Evolutionary conservation across 2,797 vertebrate species (phyloP), one percentile per base, ranked within the genome.

Genomic region (Cirrhinus molitorella): DNA sequence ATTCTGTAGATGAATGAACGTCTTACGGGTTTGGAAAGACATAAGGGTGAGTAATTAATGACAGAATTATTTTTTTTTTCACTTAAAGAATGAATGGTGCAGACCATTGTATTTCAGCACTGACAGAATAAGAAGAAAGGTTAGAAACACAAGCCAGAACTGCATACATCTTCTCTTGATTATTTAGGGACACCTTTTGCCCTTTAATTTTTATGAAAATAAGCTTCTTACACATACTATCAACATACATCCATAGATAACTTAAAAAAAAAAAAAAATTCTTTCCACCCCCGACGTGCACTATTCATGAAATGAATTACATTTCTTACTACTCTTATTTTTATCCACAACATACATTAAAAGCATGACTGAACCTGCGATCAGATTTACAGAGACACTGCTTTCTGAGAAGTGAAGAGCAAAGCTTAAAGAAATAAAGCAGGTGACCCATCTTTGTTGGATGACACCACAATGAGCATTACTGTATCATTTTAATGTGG

Each of bases 341-440:
- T 21, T 61, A 1, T 57, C 73, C 65, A 45, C 43, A 83, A 31
- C 25, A 73, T 73, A 21, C 74, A 47, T 16, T 47, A 65, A 53
- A 67, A 43, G 71, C n/a, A 70, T 51, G 57, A 81, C 40, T 66
- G 19, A 55, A 45, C 61, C 71, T 79, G 49, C 72, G 23, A 51
- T 81, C 81, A 93, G 89, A 94, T 91, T 93, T 89, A 55, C 76
- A 83, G 19, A 85, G 85, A 1, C 89, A 12, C 83, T 90, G 89
- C 65, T 89, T 89, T 17, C 23, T 16, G 72, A 57, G 9, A 67
- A 55, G 34, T 67, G 25, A 67, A 65, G 23, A n/a, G 25, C 73
- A 47, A 78, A 78, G 65, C 74, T 23, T 34, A 51, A 75, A 77
- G 61, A 76, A 77, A 77, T 37, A 40, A 49, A 75, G 34, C 21